Base-by-base conservation (phyloP, 2,888 invertebrate species). In the Argyresthia goedartella region DNA sequence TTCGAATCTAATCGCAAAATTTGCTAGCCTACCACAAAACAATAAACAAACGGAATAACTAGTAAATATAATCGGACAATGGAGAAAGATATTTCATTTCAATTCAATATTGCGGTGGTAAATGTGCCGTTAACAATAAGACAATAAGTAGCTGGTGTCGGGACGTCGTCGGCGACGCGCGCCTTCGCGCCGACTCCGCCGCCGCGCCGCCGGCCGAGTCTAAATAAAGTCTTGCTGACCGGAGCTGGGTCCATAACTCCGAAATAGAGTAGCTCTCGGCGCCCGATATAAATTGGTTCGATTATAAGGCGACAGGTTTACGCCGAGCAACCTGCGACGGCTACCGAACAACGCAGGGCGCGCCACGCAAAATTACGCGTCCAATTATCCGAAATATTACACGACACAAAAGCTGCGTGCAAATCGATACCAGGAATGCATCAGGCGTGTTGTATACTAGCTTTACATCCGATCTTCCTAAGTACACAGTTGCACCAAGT, bases 251-350 rank as follows among this genome's bases (percentile, higher is more conserved):
- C 45, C 49, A 53, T 54, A 54, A 55, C 51, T 52, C 49, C 43
- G 48, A 49, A 55, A 51, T 52, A 56, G 58, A 53, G 59, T 62
- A 56, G 57, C 56, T 59, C 55, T 59, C 59, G 63, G 64, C 63
- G 64, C 66, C 63, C 61, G 62, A 65, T 69, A 70, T 71, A 70
- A 71, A 69, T 72, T 68, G 66, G 62, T 68, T 66, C 65, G 65
- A 69, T 74, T 72, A 70, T 69, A 70, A 67, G 64, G 63, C 62
- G 66, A 71, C 73, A 72, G 70, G 66, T 69, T 69, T 71, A 68
- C 60, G 65, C 60, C 60, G 60, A 55, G 62, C 56, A 57, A 61
- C 58, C 52, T 59, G 60, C 58, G 46, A 34, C 50, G 49, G 16
- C 66, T 61, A 63, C 62, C 57, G 60, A 33, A 8, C 13, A 16